Evolutionary conservation across 2,113 vertebrate genomes (phyloP), one percentile per base, ranked within the genome.

Genomic region (Alouatta palliata): DNA sequence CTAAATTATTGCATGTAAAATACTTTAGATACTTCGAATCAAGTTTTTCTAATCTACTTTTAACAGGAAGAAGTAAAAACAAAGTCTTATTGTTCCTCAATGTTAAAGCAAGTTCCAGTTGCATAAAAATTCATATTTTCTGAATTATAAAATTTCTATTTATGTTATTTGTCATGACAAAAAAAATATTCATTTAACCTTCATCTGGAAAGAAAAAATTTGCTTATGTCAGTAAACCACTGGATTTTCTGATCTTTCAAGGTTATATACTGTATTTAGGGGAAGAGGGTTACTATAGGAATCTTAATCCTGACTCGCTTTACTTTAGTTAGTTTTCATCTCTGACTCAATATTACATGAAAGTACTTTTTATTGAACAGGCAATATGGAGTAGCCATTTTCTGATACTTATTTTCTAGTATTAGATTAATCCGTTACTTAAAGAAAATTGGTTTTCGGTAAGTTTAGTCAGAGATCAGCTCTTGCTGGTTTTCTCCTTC

Each of bases 351-450:
- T 49, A 87, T 94, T 90, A 73, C 35, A 81, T 84, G 49, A 90
- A 80, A 37, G 19, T 47, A 30, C 43, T 93, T 96, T 37, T 77
- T 89, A 66, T 30, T 89, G 66, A 71, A 37, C 4, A 95, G 84
- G 32, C 70, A 95, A 68, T 90, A 94, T 94, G 75, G 21, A 95
- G 82, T 35, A 23, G 11, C 13, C 6, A 45, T 80, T 95, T 94
- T 95, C 80, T 87, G 32, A 79, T 58, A 43, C 96, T 92, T 92
- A 35, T 84, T 97, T 97, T 58, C 73, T 95, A 43, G 40, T 49
- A 68, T 94, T 95, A 96, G 88, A 93, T 96, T 87, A 93, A 90
- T 84, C 25, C 11, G 80, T 95, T 96, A 81, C 77, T 95, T 95
- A 91, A 77, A 92, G 64, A 84, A 97, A 82, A 85, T 80, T 84